Conservation (phyloP, 1,140 invertebrate genomes). For the Aphis craccivora region DNA sequence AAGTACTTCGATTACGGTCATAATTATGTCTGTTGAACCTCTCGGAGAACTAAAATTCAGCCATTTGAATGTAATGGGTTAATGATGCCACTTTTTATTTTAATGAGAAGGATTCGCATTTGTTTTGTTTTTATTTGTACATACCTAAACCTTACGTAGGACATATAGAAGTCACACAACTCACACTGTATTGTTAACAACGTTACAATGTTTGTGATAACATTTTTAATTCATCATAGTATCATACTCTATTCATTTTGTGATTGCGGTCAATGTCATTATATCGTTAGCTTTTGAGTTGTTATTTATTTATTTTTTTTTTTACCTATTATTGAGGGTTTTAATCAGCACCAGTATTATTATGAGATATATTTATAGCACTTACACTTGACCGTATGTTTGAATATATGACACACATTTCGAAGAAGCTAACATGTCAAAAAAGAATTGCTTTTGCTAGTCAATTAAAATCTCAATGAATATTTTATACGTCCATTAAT, state of each 20-base stretch:
- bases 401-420: neutral
- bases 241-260: neutral
- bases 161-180: neutral
- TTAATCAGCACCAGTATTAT: neutral
- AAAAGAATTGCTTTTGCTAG: neutral
- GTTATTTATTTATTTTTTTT: conserved; percentile 19
- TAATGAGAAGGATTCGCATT: conserved; percentile 14
- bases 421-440: neutral
- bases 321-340: neutral
- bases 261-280: neutral
- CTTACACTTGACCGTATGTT: neutral
- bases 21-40: conserved; percentile 2
- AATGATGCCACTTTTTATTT: conserved; percentile 36
- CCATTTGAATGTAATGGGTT: neutral
- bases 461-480: conserved; percentile 3
- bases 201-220: neutral
- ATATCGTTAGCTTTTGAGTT: neutral
- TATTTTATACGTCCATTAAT: neutral
- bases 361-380: too few species aligned
- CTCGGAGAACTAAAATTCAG: neutral
- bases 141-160: neutral
- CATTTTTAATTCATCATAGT: neutral
- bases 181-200: neutral
- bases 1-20: conserved; percentile 27
- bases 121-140: neutral